Evolutionary conservation across 1,140 invertebrate species (phyloP), one percentile per base, ranked within the genome.

Genomic region (Rhopalosiphum padi): DNA sequence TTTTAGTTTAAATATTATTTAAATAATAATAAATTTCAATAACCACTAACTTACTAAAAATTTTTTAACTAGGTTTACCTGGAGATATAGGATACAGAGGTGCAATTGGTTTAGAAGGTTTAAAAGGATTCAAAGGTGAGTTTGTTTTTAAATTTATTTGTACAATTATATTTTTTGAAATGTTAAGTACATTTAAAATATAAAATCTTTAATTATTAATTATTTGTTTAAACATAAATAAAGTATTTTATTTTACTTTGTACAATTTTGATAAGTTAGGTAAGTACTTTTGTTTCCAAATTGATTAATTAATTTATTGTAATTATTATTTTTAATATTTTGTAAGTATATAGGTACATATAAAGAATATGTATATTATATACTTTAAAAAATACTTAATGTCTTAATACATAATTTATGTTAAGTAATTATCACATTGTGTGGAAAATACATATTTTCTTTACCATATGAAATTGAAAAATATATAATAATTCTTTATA

Each of bases 21-120:
- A 51, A 51, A 18, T 51, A 18, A 51, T 77, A 77, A 77, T 77
- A n/a, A 77, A 77, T 77, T 5, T n/a, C 15, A 77, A 77, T 77
- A 77, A 77, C 18, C n/a, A 1, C 30, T n/a, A 48, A 87, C 0
- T 46, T 46, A 48, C n/a, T 48, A 90, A 35, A 60, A 41, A 30
- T 37, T 51, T 22, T 53, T 89, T 46, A 77, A 77, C 82, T 51
- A 94, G 94, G 94, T 37, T 92, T 94, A 6, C 94, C 94, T 77
- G 94, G 94, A 37, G 94, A 94, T 85, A 43, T 46, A 21, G 96
- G 96, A 93, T 94, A 94, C 46, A 82, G 94, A 3, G 96, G 96
- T 48, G 88, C 93, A 1, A 25, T 90, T 23, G 96, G 96, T 41
- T 95, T 95, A 48, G 95, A 95, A 77, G 96, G 96, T 25, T 53